phyloP scores from a whole-genome alignment of 2,888 invertebrate species.

The Mongoloraphidia duomilia region DNA sequence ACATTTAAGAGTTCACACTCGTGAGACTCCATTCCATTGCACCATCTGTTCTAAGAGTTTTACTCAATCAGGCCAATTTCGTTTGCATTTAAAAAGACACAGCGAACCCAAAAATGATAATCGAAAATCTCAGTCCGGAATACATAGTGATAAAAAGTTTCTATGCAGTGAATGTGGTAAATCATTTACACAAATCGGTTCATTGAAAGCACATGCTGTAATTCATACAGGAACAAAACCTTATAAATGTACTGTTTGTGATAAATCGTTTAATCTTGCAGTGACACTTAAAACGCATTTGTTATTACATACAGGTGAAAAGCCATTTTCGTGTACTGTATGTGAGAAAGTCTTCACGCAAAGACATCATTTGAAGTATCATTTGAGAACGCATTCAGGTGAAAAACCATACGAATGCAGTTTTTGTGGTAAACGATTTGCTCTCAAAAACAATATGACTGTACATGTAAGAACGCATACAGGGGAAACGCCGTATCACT shows the following conservation, averaged over 20 bases:
- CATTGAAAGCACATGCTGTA: conserved; percentile 2
- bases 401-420: conserved; percentile 5
- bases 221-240: conserved; percentile 3
- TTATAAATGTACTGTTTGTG: conserved; percentile 2
- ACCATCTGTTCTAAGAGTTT: conserved; percentile 9
- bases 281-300: conserved; percentile 5
- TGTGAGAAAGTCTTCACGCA: conserved; percentile 4
- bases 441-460: conserved; percentile 5
- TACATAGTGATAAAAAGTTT: no score
- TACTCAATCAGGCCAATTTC: conserved; percentile 5
- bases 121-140: background rate
- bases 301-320: conserved; percentile 2
- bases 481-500: conserved; percentile 8
- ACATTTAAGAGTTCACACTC: conserved; percentile 4
- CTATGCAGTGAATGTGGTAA: background rate
- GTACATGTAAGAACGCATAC: conserved; percentile 4
- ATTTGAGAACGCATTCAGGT: conserved; percentile 4
- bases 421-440: conserved; percentile 3
- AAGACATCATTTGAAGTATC: conserved; percentile 5
- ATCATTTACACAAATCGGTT: conserved; percentile 4
- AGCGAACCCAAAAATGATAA: background rate
- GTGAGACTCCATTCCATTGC: conserved; percentile 9
- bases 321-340: conserved; percentile 1
- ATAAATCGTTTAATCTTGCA: conserved; percentile 2
- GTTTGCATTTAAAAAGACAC: conserved; percentile 4